Evolutionary conservation across 2,797 vertebrate genomes (phyloP), one percentile per base, ranked within the genome.

Genomic region (Enteromius mattozi): DNA sequence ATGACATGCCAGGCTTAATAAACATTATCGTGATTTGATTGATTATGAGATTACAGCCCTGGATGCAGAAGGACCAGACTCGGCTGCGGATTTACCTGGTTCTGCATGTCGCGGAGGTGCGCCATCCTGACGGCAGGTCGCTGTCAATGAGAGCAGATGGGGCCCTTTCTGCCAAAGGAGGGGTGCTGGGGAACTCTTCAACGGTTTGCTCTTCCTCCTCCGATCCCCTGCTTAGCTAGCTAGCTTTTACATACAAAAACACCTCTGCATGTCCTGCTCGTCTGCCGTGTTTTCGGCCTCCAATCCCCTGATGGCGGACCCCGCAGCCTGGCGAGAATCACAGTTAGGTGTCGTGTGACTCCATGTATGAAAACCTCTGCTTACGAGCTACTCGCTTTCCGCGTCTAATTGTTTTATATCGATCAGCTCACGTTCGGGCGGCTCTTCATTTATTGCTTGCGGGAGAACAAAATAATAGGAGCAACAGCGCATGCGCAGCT

Each of bases 91-190:
- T 87, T 30, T 94, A 95, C 95, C 95, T 95, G 94, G 90, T 95
- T 95, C 49, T 95, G 94, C 89, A 95, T 93, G 93, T 94, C 93
- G 89, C 92, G 92, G 85, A 96, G 94, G 90, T 96, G 95, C 88
- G 95, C 95, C 95, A 96, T 96, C 87, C 88, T 91, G 81, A 86
- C 87, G 59, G 88, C 83, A 70, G 91, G 70, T 61, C 82, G 88
- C 86, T 90, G 87, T 82, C 89, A 83, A 82, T 86, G 87, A 87
- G 87, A 88, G 83, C 90, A 87, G 90, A 85, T 88, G 82, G 85
- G 59, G 88, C 84, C 86, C 84, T 89, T 81, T 81, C 87, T 85
- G 42, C 78, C 69, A 56, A 84, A 70, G 80, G 72, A 85, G 84
- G 75, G 81, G 87, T 83, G 80, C 87, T 89, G 82, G 80, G 79